phyloP scores from a whole-genome alignment of 2,113 vertebrate genomes.

The Polypterus bichir region DNA sequence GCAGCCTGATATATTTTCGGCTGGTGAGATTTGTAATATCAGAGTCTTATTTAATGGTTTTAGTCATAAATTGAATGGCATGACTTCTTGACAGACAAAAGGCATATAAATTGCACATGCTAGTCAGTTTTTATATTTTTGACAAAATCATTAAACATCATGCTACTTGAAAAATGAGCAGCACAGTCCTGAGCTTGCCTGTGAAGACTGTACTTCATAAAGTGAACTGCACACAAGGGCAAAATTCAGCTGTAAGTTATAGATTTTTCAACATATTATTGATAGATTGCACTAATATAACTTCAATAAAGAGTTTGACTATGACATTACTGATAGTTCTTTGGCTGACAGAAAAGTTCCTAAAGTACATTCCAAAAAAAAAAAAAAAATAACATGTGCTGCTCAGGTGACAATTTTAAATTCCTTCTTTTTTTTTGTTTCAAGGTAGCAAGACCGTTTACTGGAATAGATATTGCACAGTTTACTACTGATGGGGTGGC shows the following conservation, averaged over 20 bases:
- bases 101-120: constrained; percentile 42
- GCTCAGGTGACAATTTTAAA: no score
- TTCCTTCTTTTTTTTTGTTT: no score
- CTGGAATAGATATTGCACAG: no score
- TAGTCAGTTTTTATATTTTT: constrained; percentile 71
- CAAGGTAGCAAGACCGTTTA: no score
- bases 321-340: constrained; percentile 74
- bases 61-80: constrained; percentile 47
- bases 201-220: constrained; percentile 88
- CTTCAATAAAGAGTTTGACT: constrained; percentile 88
- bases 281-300: constrained; percentile 98
- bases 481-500: no score
- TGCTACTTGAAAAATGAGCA: constrained; percentile 81
- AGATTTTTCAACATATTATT: constrained; percentile 90
- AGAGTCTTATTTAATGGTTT: constrained; percentile 52
- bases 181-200: constrained; percentile 50
- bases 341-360: constrained; percentile 8
- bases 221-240: constrained; percentile 78
- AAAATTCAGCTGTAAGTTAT: constrained; percentile 84
- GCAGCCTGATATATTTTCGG: constrained; percentile 36
- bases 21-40: constrained; percentile 31
- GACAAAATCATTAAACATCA: constrained; percentile 89
- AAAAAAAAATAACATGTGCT: no score
- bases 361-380: no score
- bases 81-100: constrained; percentile 70